Conservation (phyloP, 2,888 invertebrate genomes). For the Xanthia icteritia region DNA sequence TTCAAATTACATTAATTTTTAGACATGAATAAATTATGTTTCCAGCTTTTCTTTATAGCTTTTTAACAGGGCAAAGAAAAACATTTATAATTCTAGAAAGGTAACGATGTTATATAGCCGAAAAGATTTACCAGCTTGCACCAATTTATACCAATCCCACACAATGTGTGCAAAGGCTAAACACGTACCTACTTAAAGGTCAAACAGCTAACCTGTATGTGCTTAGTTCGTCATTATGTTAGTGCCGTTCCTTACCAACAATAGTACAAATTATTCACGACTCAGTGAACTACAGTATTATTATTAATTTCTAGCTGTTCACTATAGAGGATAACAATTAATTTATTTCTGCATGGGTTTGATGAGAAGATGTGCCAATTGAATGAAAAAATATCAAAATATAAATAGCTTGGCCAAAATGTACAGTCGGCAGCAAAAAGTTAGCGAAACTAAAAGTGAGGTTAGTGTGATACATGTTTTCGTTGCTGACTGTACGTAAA, state of each 20-base stretch:
- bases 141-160: not conserved
- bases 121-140: slow-evolving; percentile 9
- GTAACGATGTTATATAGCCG: not conserved
- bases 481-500: not conserved
- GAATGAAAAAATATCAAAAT: slow-evolving; percentile 2
- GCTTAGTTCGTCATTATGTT: slow-evolving; percentile 42
- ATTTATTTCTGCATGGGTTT: slow-evolving; percentile 23
- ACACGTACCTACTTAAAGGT: not conserved
- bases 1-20: not conserved
- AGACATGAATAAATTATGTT: not conserved
- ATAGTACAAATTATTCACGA: slow-evolving; percentile 39
- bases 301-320: slow-evolving; percentile 68
- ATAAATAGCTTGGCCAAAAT: not conserved
- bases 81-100: not conserved
- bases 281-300: slow-evolving; percentile 55
- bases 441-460: not conserved
- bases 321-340: slow-evolving; percentile 64
- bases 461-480: not conserved
- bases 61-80: not conserved
- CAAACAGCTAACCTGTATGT: slow-evolving; percentile 37
- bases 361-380: slow-evolving; percentile 34
- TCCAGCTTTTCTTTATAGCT: not conserved
- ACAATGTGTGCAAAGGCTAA: not conserved
- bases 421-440: slow-evolving; percentile 2
- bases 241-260: slow-evolving; percentile 61